Evolutionary conservation across 2,797 vertebrate genomes (phyloP).

Genomic region (Scleropages formosus): DNA sequence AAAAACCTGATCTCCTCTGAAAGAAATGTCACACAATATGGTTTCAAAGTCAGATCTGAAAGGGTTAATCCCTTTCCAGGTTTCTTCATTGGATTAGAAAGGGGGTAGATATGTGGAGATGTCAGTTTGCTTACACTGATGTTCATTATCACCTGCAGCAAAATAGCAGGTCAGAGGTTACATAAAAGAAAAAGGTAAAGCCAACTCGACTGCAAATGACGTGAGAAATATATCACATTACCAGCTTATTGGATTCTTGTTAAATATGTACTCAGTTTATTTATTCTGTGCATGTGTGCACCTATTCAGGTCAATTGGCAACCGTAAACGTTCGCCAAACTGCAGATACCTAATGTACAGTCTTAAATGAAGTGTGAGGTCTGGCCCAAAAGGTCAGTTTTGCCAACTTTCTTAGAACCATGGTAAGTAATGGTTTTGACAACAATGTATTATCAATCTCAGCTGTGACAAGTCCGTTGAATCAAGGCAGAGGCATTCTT

Average conservation of each 20-base stretch:
- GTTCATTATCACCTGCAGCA: conserved; percentile 1
- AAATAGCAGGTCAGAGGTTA: not conserved
- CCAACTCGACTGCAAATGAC: not conserved
- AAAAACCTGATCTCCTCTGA: not conserved
- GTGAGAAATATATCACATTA: not conserved
- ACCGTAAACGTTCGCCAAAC: not conserved
- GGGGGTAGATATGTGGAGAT: not conserved
- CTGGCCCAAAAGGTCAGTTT: conserved; percentile 75
- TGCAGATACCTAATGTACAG: conserved; percentile 47
- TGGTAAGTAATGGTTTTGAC: conserved; percentile 78
- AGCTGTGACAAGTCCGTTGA: conserved; percentile 79
- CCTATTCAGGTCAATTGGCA: not conserved
- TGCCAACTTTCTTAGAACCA: conserved; percentile 83
- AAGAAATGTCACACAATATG: not conserved
- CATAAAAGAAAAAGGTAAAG: not conserved
- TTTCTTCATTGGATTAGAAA: not conserved
- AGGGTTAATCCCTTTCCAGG: not conserved
- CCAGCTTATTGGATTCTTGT: not conserved
- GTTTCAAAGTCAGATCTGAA: conserved; percentile 9
- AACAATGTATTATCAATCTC: conserved; percentile 76
- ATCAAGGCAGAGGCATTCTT: conserved; percentile 63
- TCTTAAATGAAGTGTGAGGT: conserved; percentile 72
- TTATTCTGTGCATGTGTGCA: too few species aligned
- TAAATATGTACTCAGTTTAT: too few species aligned
- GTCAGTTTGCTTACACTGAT: not conserved